Conservation (phyloP, 2,797 vertebrate genomes). For the Paramormyrops hopkinsi region DNA sequence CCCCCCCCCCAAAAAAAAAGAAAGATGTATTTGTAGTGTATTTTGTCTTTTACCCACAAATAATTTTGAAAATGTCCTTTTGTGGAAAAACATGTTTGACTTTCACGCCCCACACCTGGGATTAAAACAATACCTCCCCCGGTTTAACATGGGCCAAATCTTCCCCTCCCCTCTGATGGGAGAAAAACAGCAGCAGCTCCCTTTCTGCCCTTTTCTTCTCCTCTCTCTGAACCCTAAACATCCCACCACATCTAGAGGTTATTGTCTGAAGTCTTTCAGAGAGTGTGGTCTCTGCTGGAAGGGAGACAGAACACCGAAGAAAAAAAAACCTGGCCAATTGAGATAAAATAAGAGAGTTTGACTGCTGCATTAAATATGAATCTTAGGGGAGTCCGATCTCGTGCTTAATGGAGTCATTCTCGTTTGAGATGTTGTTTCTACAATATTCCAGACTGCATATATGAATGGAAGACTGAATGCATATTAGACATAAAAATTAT, state of each 20-base stretch:
- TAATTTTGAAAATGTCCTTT: not conserved
- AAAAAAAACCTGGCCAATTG: constrained; percentile 1
- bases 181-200: not conserved
- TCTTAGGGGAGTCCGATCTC: constrained; percentile 13
- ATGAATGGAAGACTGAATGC: constrained; percentile 27
- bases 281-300: not conserved
- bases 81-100: not conserved
- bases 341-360: constrained; percentile 19
- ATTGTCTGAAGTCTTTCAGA: not conserved
- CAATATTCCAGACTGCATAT: not conserved
- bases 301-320: constrained; percentile 12
- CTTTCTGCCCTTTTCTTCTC: not conserved
- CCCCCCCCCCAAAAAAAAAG: constrained; percentile 15
- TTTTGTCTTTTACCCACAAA: not conserved
- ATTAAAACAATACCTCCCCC: not conserved
- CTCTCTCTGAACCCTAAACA: not conserved
- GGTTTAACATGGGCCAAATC: not conserved
- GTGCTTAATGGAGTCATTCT: constrained; percentile 10
- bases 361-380: constrained; percentile 35
- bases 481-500: not conserved
- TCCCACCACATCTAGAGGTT: not conserved
- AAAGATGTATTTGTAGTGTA: constrained; percentile 1
- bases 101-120: not conserved
- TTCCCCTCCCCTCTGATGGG: not conserved
- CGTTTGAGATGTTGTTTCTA: not conserved